Conservation (phyloP, 2,113 vertebrate genomes). For the Passer montanus region DNA sequence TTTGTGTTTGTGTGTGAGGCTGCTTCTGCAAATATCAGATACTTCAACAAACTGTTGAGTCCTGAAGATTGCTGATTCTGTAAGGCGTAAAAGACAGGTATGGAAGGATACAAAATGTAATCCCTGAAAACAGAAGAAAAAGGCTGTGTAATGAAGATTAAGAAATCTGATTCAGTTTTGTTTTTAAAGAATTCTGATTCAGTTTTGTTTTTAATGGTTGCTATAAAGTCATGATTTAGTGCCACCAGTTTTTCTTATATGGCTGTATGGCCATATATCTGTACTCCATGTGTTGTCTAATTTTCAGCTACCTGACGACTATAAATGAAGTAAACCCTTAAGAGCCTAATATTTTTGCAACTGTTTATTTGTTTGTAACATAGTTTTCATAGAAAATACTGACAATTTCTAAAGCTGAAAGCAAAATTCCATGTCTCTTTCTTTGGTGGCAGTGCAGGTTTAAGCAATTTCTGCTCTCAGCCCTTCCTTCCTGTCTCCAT, state of each 20-base stretch:
- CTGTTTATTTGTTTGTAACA: not conserved
- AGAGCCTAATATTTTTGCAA: not conserved
- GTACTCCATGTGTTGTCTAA: not conserved
- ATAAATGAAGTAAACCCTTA: not conserved
- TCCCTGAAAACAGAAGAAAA: not conserved
- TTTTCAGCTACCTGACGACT: not conserved
- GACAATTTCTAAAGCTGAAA: not conserved
- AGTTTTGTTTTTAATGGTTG: not conserved
- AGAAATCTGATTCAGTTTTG: not conserved
- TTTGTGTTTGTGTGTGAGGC: not conserved
- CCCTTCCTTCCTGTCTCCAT: not conserved
- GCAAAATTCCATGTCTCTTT: not conserved
- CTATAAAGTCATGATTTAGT: not conserved
- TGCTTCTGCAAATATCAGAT: not conserved
- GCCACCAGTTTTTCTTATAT: not conserved
- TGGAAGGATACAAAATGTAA: not conserved
- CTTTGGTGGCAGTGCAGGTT: not conserved
- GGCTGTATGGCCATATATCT: not conserved
- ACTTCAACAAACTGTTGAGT: not conserved
- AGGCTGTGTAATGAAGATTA: not conserved
- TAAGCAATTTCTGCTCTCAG: not conserved
- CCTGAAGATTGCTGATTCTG: not conserved
- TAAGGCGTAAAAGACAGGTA: not conserved
- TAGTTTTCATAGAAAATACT: not conserved
- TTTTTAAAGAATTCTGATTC: not conserved